Conservation (phyloP, 1,140 invertebrate species). For the Orius insidiosus region DNA sequence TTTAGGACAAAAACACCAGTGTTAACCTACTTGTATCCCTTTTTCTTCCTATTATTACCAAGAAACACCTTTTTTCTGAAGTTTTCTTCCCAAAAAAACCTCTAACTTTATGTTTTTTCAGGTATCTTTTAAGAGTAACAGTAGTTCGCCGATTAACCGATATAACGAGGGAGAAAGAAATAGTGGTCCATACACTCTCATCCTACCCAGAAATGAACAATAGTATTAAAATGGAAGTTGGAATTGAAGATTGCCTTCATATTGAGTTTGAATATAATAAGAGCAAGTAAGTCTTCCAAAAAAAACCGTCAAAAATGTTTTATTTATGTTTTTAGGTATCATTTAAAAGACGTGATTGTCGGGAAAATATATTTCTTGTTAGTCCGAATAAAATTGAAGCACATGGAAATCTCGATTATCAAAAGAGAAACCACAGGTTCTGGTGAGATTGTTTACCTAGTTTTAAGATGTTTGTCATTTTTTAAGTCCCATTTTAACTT, state of each 20-base stretch:
- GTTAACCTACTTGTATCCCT: no score
- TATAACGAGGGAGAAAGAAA: conserved; percentile 89
- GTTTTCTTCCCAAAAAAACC: no score
- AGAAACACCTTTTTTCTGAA: no score
- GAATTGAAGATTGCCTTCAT: conserved; percentile 96
- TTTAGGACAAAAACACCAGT: no score
- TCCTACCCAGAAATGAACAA: conserved; percentile 97
- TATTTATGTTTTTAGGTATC: conserved; percentile 67
- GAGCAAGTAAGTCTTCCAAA: conserved; percentile 61
- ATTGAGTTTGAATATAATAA: conserved; percentile 99
- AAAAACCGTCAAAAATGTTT: no score
- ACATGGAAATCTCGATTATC: conserved; percentile 99
- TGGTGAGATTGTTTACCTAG: conserved; percentile 34
- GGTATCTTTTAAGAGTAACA: conserved; percentile 93
- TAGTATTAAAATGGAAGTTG: conserved; percentile 94
- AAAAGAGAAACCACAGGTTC: conserved; percentile 95
- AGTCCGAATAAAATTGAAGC: conserved; percentile 98
- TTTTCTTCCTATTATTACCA: no score
- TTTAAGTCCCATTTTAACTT: background rate
- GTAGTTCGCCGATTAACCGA: conserved; percentile 86
- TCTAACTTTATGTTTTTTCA: conserved; percentile 21
- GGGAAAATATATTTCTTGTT: conserved; percentile 99
- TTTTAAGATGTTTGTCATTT: background rate
- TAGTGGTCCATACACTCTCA: conserved; percentile 93
- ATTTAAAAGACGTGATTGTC: conserved; percentile 98